These are phyloP conservation scores for Anneissia japonica DNA, from an alignment of 35 echinoderm and acorn worm species.

Conservation along the genomic window DNA sequence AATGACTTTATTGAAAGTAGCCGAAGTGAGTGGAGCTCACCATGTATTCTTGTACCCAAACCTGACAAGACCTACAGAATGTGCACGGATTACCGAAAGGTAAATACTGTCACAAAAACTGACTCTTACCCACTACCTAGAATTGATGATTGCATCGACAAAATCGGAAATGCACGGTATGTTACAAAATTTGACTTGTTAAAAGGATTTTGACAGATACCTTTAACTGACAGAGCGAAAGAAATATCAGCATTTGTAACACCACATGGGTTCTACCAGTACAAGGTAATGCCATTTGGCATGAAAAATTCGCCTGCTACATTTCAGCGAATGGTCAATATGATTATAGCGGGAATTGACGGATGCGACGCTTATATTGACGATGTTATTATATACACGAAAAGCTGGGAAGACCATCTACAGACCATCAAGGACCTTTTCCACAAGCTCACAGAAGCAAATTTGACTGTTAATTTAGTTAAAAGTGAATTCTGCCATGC, in stretches of 20 bases:
- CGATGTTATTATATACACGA: constrained; percentile 38
- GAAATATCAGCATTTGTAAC: constrained; percentile 53
- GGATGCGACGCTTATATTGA: constrained; percentile 47
- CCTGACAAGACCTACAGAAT: neutral
- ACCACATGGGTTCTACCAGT: constrained; percentile 31
- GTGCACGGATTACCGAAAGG: constrained; percentile 2
- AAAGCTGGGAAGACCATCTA: constrained; percentile 36
- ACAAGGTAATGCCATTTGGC: constrained; percentile 61
- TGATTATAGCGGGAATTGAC: neutral
- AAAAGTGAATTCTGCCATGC: constrained; percentile 37
- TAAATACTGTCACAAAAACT: too few relatives aligned
- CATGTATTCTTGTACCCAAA: neutral
- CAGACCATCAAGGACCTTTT: constrained; percentile 4
- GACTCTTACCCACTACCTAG: constrained; percentile 13
- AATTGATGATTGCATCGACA: constrained; percentile 28
- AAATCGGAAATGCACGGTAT: constrained; percentile 2
- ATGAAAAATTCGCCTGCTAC: constrained; percentile 65
- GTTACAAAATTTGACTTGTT: constrained; percentile 33
- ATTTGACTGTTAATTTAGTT: constrained; percentile 35
- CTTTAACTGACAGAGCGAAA: constrained; percentile 15
- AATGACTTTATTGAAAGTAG: neutral
- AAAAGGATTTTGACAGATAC: constrained; percentile 47
- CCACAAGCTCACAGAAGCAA: constrained; percentile 34
- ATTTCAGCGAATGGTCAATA: constrained; percentile 51
- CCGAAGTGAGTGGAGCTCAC: neutral